Evolutionary conservation across 2,888 invertebrate species (phyloP).

Genomic region (Parthenolecanium corni): DNA sequence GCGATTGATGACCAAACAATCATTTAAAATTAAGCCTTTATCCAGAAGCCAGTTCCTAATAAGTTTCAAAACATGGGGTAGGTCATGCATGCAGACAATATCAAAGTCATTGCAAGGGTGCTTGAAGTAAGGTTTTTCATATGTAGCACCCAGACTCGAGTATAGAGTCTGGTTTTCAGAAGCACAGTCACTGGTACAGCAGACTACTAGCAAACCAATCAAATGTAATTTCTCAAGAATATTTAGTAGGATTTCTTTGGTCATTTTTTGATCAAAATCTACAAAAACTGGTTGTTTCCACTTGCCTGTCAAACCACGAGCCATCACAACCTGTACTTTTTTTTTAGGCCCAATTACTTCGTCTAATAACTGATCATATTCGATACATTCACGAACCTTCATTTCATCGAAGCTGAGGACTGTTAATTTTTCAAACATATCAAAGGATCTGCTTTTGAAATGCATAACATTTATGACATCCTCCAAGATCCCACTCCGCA

Average conservation of each 20-base stretch:
- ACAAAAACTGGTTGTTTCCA: conserved; percentile 23
- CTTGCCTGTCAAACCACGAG: neutral
- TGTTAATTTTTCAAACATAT: neutral
- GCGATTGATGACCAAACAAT: neutral
- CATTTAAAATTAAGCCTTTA: neutral
- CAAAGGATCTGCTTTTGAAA: neutral
- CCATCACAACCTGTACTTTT: conserved; percentile 20
- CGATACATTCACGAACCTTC: neutral
- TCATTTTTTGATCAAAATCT: conserved; percentile 18
- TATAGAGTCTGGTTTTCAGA: neutral
- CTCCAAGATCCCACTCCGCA: neutral
- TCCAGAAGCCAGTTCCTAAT: conserved; percentile 4
- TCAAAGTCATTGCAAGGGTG: neutral
- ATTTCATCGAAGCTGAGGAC: conserved; percentile 16
- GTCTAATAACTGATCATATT: conserved; percentile 11
- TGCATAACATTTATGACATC: neutral
- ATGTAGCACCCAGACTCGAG: neutral
- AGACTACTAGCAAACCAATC: neutral
- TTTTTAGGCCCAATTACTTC: neutral
- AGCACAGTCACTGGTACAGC: neutral
- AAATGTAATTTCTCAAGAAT: conserved; percentile 1
- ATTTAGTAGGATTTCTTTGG: conserved; percentile 2
- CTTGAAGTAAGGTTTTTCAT: neutral
- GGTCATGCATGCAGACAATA: conserved; percentile 1
- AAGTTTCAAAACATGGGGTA: conserved; percentile 1